These are phyloP conservation scores for Ridgeia piscesae DNA, from an alignment of 1,140 invertebrate species.

Conservation along the genomic window DNA sequence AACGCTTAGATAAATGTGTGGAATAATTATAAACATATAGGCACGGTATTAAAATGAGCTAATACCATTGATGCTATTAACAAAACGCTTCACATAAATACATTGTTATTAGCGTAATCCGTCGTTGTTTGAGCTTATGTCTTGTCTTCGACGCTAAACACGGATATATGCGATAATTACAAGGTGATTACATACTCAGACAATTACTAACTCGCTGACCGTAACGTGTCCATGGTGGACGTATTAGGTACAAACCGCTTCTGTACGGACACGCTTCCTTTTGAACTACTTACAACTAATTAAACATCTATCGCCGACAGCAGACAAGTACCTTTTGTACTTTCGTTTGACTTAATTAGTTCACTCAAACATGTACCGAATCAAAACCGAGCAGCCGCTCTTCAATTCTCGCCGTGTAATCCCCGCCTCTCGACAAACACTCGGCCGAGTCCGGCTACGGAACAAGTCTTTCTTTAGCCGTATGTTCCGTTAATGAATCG, in stretches of 20 bases:
- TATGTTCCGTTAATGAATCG: not conserved
- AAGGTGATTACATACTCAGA: not conserved
- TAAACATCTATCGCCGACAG: not conserved
- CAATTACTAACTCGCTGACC: not conserved
- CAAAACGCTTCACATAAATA: not conserved
- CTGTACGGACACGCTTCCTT: not conserved
- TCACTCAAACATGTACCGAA: not conserved
- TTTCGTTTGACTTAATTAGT: not conserved
- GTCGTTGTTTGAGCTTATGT: not conserved
- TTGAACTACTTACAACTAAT: slow-evolving; percentile 2
- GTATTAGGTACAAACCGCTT: not conserved
- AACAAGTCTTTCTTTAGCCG: not conserved
- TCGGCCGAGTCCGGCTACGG: not conserved
- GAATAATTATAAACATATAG: not conserved
- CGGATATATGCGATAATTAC: not conserved
- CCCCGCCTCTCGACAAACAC: not conserved
- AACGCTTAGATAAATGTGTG: not conserved
- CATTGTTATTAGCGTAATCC: not conserved
- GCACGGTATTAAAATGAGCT: not conserved
- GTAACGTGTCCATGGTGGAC: not conserved
- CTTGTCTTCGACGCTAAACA: not conserved
- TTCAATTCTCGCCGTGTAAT: not conserved
- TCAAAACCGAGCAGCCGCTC: not conserved
- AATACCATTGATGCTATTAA: not conserved
- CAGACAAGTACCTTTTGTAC: not conserved